phyloP scores from a whole-genome alignment of 2,797 vertebrate genomes.

The Sylvilagus floridanus region DNA sequence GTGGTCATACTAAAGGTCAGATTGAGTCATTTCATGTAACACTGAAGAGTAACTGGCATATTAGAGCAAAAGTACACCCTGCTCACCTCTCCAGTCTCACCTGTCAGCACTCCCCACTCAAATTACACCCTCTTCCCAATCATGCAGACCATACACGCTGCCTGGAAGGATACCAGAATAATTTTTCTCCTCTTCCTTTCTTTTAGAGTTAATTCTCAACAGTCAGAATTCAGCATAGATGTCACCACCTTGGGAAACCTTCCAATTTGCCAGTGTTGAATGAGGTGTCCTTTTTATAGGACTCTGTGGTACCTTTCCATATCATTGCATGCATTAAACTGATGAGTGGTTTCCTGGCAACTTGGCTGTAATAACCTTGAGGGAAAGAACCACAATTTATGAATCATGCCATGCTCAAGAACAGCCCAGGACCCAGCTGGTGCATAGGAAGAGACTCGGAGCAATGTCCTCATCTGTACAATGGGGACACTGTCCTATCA shows the following conservation, averaged over 20 bases:
- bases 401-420: not conserved
- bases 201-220: not conserved
- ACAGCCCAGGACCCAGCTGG: not conserved
- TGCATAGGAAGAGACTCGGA: not conserved
- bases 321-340: not conserved
- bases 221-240: constrained; percentile 1
- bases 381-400: not conserved
- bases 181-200: not conserved
- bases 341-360: not conserved
- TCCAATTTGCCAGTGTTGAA: not conserved
- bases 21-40: not conserved
- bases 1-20: not conserved
- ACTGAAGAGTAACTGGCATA: not conserved
- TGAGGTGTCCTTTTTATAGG: not conserved
- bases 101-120: not conserved
- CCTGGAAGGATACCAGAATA: not conserved
- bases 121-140: not conserved
- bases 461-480: not conserved
- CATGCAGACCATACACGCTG: not conserved
- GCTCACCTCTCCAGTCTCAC: not conserved
- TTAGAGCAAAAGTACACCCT: not conserved
- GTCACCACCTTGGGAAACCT: not conserved
- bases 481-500: not conserved
- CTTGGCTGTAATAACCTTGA: not conserved
- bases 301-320: not conserved